These are phyloP conservation scores for Montifringilla adamsi DNA, from an alignment of 2,113 vertebrate genomes.

Conservation along the genomic window DNA sequence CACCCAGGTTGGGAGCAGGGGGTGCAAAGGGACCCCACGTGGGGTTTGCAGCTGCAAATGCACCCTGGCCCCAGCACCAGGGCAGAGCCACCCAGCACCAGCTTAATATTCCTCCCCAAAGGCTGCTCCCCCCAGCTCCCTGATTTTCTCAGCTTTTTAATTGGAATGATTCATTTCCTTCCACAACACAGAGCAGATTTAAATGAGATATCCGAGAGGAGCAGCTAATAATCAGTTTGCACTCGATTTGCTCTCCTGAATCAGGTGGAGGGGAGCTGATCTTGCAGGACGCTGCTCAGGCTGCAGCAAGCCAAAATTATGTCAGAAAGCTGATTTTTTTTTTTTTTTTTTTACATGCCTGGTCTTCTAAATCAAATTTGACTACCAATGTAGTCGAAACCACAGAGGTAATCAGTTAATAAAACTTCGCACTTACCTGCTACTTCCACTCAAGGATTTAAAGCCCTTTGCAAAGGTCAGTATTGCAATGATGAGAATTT, in stretches of 20 bases:
- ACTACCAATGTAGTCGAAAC: neutral
- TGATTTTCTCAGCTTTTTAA: constrained; percentile 1
- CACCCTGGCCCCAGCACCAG: accelerated
- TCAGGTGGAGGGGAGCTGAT: neutral
- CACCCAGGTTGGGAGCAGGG: neutral
- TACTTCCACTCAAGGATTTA: constrained; percentile 54
- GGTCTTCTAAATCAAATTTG: constrained; percentile 43
- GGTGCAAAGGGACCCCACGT: accelerated
- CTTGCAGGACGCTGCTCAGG: neutral
- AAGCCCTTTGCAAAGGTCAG: constrained; percentile 64
- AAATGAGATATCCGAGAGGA: neutral
- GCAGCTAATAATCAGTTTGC: neutral
- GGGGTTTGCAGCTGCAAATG: neutral
- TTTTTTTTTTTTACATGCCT: neutral
- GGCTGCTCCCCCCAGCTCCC: neutral
- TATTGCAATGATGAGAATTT: constrained; percentile 49
- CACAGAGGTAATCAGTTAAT: constrained; percentile 61
- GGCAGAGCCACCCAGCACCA: accelerated
- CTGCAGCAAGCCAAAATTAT: neutral
- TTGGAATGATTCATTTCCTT: constrained; percentile 26
- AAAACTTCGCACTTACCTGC: constrained; percentile 44
- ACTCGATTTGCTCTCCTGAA: neutral
- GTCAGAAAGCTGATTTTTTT: neutral
- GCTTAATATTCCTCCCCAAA: neutral
- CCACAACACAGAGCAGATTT: neutral